A percentile compares a stretch with the other conserved stretches of the same genome.
Conservation (phyloP, 2,888 invertebrate genomes). For the Agrochola macilenta region DNA sequence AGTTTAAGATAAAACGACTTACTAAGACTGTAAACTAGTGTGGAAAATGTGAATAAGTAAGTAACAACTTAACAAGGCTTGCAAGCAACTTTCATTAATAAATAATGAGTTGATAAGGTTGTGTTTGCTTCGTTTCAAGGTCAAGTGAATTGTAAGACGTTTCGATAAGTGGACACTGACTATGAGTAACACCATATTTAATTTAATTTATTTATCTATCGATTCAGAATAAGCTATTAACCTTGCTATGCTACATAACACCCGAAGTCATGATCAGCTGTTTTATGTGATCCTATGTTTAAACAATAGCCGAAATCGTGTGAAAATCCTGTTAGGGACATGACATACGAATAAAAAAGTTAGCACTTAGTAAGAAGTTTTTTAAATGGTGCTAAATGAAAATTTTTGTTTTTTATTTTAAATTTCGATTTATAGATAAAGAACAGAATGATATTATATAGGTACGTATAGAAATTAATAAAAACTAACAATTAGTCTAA, state of each 20-base stretch:
- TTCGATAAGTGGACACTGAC: conserved; percentile 1
- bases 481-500: too few relatives aligned
- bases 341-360: neutral
- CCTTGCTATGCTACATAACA: neutral
- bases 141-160: conserved; percentile 42
- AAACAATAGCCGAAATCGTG: neutral
- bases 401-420: too few relatives aligned
- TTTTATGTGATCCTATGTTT: neutral
- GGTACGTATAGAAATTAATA: too few relatives aligned
- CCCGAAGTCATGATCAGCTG: conserved; percentile 22
- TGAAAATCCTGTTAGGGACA: conserved; percentile 9
- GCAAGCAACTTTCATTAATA: conserved; percentile 58
- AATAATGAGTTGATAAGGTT: conserved; percentile 39
- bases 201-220: too few relatives aligned
- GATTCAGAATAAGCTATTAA: neutral
- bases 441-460: too few relatives aligned
- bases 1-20: neutral
- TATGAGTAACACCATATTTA: neutral
- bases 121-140: conserved; percentile 61
- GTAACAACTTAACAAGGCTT: conserved; percentile 24
- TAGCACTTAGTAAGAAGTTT: neutral
- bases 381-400: neutral
- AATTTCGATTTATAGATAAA: too few relatives aligned
- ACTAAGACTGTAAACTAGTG: conserved; percentile 9
- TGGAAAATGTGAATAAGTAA: conserved; percentile 30